Percentiles rank a stretch among this genome's conserved stretches.
These are phyloP conservation scores for Agriopis marginaria DNA, from an alignment of 2,888 invertebrate genomes.

Conservation along the genomic window DNA sequence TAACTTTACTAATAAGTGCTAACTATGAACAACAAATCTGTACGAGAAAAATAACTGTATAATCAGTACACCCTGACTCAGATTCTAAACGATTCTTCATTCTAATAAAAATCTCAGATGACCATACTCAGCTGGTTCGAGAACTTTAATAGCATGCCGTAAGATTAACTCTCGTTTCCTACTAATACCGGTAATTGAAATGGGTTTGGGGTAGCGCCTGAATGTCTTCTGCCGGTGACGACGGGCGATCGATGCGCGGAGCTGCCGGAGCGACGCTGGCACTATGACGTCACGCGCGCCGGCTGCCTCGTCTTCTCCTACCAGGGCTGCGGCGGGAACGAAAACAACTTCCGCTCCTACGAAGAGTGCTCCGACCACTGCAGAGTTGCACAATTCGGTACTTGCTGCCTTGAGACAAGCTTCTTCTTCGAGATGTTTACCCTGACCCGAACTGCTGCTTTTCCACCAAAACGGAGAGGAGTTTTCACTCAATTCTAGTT, in stretches of 20 bases:
- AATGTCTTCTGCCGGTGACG: conserved; percentile 66
- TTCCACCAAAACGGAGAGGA: neutral
- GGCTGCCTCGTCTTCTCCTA: conserved; percentile 93
- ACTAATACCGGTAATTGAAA: conserved; percentile 16
- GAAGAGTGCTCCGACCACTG: conserved; percentile 87
- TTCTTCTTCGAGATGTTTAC: conserved; percentile 9
- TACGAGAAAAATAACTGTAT: neutral
- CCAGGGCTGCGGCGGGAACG: conserved; percentile 95
- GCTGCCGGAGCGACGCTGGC: conserved; percentile 88
- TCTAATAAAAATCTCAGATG: neutral
- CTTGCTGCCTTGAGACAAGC: conserved; percentile 34
- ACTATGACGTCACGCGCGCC: conserved; percentile 89
- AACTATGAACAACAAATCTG: neutral
- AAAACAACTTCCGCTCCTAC: conserved; percentile 93
- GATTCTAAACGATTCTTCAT: neutral
- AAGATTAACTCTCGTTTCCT: conserved; percentile 44
- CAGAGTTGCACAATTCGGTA: conserved; percentile 53
- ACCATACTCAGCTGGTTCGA: neutral
- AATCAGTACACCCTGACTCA: neutral
- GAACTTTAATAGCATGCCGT: neutral
- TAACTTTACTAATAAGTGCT: conserved; percentile 3
- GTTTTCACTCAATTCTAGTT: neutral
- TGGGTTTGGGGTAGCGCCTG: conserved; percentile 60
- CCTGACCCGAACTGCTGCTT: neutral
- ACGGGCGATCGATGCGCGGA: conserved; percentile 56